Evolutionary conservation across 2,888 invertebrate genomes (phyloP).

Genomic region (Tenodera sinensis): DNA sequence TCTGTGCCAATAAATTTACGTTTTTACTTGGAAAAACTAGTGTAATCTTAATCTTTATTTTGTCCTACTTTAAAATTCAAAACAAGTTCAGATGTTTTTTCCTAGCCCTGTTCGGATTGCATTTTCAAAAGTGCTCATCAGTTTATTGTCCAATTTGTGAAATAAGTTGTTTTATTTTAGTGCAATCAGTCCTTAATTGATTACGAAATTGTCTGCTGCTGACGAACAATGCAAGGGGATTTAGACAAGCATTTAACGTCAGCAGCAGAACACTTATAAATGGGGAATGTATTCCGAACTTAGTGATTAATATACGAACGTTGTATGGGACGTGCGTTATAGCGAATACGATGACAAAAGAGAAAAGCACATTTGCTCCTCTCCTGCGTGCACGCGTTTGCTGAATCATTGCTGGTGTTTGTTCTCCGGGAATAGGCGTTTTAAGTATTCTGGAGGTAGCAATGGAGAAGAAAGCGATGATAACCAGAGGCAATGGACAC

Average conservation of each 20-base stretch:
- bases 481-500: too few species aligned
- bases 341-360: neutral
- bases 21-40: too few species aligned
- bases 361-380: neutral
- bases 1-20: too few species aligned
- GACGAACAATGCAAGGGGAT: neutral
- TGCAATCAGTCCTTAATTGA: neutral
- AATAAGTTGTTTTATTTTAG: too few species aligned
- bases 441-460: neutral
- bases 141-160: too few species aligned
- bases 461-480: neutral
- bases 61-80: too few species aligned
- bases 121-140: too few species aligned
- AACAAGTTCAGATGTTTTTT: too few species aligned
- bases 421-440: neutral
- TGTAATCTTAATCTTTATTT: too few species aligned
- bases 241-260: neutral
- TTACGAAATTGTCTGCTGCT: neutral
- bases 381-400: neutral
- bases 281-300: rapidly evolving
- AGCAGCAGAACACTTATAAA: neutral
- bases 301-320: rapidly evolving
- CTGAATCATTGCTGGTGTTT: neutral
- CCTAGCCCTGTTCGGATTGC: too few species aligned
- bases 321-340: neutral